Base-by-base conservation (phyloP, 2,888 invertebrate species). In the Gerris lacustris region DNA sequence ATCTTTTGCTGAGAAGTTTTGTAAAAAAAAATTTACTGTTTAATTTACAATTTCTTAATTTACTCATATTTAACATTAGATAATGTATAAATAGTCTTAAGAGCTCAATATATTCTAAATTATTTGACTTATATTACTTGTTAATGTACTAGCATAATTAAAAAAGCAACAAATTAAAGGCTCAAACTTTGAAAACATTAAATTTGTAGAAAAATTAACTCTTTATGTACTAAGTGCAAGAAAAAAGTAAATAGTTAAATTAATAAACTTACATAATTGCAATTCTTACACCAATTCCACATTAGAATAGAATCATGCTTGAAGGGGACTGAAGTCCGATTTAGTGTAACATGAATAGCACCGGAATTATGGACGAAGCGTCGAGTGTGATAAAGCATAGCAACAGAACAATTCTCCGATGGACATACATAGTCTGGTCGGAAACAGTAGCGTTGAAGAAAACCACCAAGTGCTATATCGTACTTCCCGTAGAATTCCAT, bases 401-500 rank as follows among this genome's bases (percentile, higher is more conserved):
- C 88, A 18, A 91, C 85, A 72, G 88, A 88, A 79, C 96, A 96
- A 9, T 85, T 84, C 72, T 85, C 84, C 5, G 88, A 88, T 0
- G 91, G 90, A 78, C 97, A 98, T 73, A 87, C 86, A 80, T 94
- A 94, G 2, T 89, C 86, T 6, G 87, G 83, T 72, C 91, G 88
- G 80, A 96, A 92, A 80, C 96, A 97, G 79, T 96, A 96, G 72
- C 91, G 86, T 79, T 96, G 92, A 66, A 99, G 83, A 79, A 98
- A 99, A 74, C 90, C 90, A 55, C 97, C 98, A 66, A 99, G 82
- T 1, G 96, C 91, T 76, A 98, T 95, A 80, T 99, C 99, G 79
- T 96, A 93, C 43, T 88, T 86, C 0, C 95, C 95, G 81, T 99
- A 99, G 82, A 96, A 92, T 78, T 94, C 91, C 95, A 99, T 98